Evolutionary conservation across 1,140 invertebrate genomes (phyloP), one percentile per base, ranked within the genome.

Genomic region (Cotesia glomerata): DNA sequence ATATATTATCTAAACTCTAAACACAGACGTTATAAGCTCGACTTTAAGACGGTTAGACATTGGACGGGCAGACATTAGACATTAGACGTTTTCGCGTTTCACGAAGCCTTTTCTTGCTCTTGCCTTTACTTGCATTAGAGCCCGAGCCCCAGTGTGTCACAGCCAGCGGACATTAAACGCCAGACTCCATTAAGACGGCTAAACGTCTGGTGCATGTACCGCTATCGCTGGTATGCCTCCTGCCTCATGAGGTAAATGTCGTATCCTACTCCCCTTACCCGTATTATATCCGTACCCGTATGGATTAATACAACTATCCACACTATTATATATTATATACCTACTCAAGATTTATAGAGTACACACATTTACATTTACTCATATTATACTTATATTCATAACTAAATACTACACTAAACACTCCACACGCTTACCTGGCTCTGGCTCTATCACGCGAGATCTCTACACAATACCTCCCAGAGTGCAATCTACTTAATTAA

Each of bases 401-500:
- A 9, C 7, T 45, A 45, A 11, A 8, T 45, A 9, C 39, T 26
- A 26, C 26, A 26, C 26, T 26, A 26, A 26, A 26, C 26, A 3
- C 26, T 26, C 26, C 26, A 26, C 1, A 26, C 26, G 26, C 26
- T 26, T 26, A 26, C 26, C 26, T 35, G 4, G 18, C 34, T 16
- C 4, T 56, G 11, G 61, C 26, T 70, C 45, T 70, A 59, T 73
- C 76, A 76, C 52, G 70, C 71, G 74, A 78, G 76, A 79, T 45
- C 39, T 45, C 2, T 45, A 45, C 39, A 45, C 39, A 45, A 45
- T 45, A 45, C 39, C 39, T 79, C 78, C 75, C 72, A 63, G 75
- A 35, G 18, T 34, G 66, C 49, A 54, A 74, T 64, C 16, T 54
- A 69, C 62, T 56, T 82, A 83, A 84, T 84, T 82, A 81, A 75